Evolutionary conservation across 2,113 vertebrate genomes (phyloP), one percentile per base, ranked within the genome.

Genomic region (Saimiri boliviensis): DNA sequence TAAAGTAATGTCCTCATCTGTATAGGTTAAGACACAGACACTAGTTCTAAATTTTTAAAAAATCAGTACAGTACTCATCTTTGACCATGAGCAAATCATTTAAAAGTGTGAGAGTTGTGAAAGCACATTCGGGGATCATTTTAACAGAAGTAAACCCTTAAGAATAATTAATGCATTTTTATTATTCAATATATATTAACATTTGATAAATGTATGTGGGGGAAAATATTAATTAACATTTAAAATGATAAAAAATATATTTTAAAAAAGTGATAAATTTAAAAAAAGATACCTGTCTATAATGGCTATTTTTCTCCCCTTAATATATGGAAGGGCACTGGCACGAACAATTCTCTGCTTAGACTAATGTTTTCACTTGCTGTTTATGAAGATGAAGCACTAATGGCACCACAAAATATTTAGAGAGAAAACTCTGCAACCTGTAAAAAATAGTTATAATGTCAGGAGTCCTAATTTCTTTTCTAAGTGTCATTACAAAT

Each of bases 401-500:
- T 60, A 58, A 37, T 8, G n/a, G 47, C 63, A 30, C 49, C 9
- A 91, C 49, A 93, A 93, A 70, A 89, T 71, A 80, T 45, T 91
- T 13, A 77, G 63, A 92, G 21, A 77, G 32, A 79, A 93, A 88
- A 90, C 88, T 85, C 93, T 89, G 23, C 58, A 71, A 88, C 77
- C 74, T 13, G 47, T 74, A 80, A 91, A 91, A 96, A 88, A 63
- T 80, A 90, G 9, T 82, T 80, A 19, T 86, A 80, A 73, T 70
- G n/a, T 16, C 32, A 88, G 35, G 32, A 85, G 42, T 81, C 93
- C 73, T 95, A 19, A 87, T 97, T 95, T 96, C 6, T 86, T 97
- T 97, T 79, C 81, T 30, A 92, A 91, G 85, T 37, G 77, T 83
- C 84, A 86, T 70, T 93, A 96, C 23, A 93, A 96, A 93, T 32